A percentile compares a stretch with the other conserved stretches of the same genome.
These are phyloP conservation scores for Linepithema humile DNA, from an alignment of 1,140 invertebrate genomes.

Conservation along the genomic window DNA sequence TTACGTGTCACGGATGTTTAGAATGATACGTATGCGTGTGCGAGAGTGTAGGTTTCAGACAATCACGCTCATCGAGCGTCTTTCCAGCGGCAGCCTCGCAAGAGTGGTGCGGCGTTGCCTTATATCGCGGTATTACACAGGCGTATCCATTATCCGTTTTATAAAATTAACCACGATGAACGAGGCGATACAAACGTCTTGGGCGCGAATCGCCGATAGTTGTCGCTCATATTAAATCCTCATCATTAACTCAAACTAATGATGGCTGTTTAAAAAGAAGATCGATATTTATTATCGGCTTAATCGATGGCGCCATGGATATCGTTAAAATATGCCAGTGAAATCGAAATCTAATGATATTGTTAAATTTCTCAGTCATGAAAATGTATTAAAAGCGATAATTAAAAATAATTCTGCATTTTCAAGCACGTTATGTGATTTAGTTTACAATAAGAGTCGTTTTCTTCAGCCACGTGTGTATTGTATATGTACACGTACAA, in stretches of 20 bases:
- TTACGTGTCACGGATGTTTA: slow-evolving; percentile 74
- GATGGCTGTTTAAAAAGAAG: background rate
- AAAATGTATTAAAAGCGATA: background rate
- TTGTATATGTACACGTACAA: background rate
- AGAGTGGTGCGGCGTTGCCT: slow-evolving; percentile 63
- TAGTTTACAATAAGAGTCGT: background rate
- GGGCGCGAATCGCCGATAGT: background rate
- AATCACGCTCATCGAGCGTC: slow-evolving; percentile 65
- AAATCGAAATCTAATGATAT: background rate
- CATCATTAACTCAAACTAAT: background rate
- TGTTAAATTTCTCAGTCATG: background rate
- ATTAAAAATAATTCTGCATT: background rate
- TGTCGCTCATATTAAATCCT: background rate
- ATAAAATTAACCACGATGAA: slow-evolving; percentile 22
- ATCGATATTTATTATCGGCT: background rate
- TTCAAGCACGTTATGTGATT: background rate
- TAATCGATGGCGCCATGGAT: background rate
- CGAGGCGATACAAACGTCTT: background rate
- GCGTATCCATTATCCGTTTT: slow-evolving; percentile 9
- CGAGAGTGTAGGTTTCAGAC: slow-evolving; percentile 60
- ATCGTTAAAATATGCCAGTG: no score
- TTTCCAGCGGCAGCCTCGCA: slow-evolving; percentile 63
- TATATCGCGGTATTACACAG: slow-evolving; percentile 46
- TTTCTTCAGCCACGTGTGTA: no score
- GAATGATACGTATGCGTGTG: slow-evolving; percentile 59